Conservation (phyloP, 1,140 invertebrate genomes). For the Sipha flava region DNA sequence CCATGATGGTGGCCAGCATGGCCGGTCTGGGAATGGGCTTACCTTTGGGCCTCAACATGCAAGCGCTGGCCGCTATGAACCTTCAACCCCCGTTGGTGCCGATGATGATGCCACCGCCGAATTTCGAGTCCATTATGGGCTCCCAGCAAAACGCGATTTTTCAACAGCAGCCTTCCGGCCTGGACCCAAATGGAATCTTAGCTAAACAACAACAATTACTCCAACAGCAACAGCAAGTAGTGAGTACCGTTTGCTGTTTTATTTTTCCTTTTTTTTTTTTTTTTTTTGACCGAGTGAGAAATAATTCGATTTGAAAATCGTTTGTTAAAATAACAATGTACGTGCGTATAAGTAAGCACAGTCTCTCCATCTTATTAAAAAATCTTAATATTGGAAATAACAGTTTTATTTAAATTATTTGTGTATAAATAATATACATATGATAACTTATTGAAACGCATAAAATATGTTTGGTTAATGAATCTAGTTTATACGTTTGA, state of each 20-base stretch:
- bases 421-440: too few relatives aligned
- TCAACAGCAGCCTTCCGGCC: conserved; percentile 42
- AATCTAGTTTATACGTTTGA: too few relatives aligned
- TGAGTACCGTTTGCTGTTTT: conserved; percentile 49
- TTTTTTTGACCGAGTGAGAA: not conserved
- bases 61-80: conserved; percentile 77
- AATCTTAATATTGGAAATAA: too few relatives aligned
- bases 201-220: conserved; percentile 62
- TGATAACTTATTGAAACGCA: too few relatives aligned
- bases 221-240: conserved; percentile 58
- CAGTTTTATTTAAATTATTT: too few relatives aligned
- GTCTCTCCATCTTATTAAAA: too few relatives aligned
- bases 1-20: conserved; percentile 65
- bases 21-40: conserved; percentile 59
- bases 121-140: conserved; percentile 56
- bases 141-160: conserved; percentile 40
- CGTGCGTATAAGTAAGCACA: too few relatives aligned
- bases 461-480: too few relatives aligned
- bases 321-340: too few relatives aligned
- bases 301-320: too few relatives aligned
- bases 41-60: conserved; percentile 71
- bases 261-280: not conserved
- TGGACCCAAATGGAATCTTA: conserved; percentile 47
- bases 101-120: conserved; percentile 78
- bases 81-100: conserved; percentile 77